phyloP scores from a whole-genome alignment of 1,140 invertebrate species.

The Gryllus bimaculatus region DNA sequence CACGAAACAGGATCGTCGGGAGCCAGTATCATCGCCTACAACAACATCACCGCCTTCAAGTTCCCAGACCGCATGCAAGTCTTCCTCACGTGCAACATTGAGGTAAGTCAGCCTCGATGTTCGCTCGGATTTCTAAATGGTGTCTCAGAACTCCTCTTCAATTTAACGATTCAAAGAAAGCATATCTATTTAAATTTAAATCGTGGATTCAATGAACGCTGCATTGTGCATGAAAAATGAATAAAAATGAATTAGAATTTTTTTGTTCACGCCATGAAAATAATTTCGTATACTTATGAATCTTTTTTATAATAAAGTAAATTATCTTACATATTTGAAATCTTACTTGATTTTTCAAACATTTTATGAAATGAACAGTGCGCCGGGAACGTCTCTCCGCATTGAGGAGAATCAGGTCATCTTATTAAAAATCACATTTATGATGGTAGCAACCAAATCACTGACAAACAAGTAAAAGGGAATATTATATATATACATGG shows the following conservation, averaged over 20 bases:
- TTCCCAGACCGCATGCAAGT: constrained; percentile 63
- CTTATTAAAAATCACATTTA: too few species aligned
- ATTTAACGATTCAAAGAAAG: background rate
- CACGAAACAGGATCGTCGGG: constrained; percentile 45
- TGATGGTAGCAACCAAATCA: too few species aligned
- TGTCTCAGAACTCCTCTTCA: background rate
- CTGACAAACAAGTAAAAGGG: too few species aligned
- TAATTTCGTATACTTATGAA: too few species aligned
- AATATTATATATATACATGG: too few species aligned
- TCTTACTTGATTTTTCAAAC: too few species aligned
- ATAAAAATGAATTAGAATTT: background rate
- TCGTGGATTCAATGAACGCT: background rate
- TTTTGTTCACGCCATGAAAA: too few species aligned
- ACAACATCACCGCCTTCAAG: constrained; percentile 59
- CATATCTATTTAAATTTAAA: background rate
- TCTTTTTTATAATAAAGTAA: too few species aligned
- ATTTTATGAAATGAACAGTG: too few species aligned
- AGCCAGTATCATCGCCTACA: constrained; percentile 53
- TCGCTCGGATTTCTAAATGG: background rate
- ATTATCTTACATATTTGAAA: too few species aligned
- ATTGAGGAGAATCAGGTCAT: too few species aligned
- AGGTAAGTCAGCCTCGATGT: constrained; percentile 36
- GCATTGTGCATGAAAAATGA: background rate
- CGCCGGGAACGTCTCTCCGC: too few species aligned
- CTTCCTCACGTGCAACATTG: constrained; percentile 63